phyloP scores from a whole-genome alignment of 2,888 invertebrate genomes.

The Eurois occulta region DNA sequence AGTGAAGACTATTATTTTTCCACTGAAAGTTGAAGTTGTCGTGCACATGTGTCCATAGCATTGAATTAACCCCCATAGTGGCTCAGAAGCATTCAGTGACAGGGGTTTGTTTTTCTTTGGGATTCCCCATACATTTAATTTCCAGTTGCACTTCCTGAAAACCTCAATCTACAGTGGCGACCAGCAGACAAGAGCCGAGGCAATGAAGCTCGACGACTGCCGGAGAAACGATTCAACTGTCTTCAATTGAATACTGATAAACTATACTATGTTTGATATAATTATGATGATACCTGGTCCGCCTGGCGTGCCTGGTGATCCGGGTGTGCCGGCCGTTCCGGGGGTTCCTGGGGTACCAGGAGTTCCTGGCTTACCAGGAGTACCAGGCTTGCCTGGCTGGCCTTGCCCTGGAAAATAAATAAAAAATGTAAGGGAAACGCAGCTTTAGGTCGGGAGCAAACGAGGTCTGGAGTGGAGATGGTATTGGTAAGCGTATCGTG shows the following conservation, averaged over 20 bases:
- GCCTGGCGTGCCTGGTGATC: slow-evolving; percentile 72
- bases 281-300: slow-evolving; percentile 62
- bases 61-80: not conserved
- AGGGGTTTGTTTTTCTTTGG: not conserved
- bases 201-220: not conserved
- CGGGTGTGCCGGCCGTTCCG: slow-evolving; percentile 74
- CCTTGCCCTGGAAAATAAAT: slow-evolving; percentile 60
- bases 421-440: not conserved
- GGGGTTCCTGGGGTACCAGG: slow-evolving; percentile 71
- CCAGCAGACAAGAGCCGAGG: not conserved
- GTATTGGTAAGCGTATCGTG: not conserved
- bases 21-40: not conserved
- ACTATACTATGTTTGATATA: not conserved
- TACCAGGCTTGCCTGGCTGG: slow-evolving; percentile 69
- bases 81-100: not conserved
- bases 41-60: not conserved
- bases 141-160: not conserved
- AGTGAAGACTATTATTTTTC: not conserved
- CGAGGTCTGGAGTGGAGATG: not conserved
- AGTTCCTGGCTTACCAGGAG: slow-evolving; percentile 49
- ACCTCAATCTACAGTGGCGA: not conserved
- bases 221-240: not conserved
- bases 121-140: not conserved
- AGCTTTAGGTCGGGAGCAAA: not conserved
- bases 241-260: not conserved